phyloP scores from a whole-genome alignment of 2,888 invertebrate species.

The Agonopterix heracliana region DNA sequence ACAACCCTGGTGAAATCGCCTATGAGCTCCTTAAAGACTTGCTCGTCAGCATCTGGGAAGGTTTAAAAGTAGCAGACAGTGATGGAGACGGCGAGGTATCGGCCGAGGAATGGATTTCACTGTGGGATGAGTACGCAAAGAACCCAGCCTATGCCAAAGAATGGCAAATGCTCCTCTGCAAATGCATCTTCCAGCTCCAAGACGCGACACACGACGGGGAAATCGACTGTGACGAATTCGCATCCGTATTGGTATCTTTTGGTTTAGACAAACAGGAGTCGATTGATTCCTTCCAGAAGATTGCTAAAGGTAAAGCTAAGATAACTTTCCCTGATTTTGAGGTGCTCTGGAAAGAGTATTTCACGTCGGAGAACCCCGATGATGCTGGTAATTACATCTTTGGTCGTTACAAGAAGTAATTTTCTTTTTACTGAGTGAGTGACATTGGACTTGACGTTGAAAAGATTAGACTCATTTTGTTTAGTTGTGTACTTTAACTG shows the following conservation, averaged over 20 bases:
- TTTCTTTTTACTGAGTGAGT: no score
- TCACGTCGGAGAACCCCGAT: conserved; percentile 67
- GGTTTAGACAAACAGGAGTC: conserved; percentile 84
- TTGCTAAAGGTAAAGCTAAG: conserved; percentile 83
- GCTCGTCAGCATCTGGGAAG: conserved; percentile 81
- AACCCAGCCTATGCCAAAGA: conserved; percentile 79
- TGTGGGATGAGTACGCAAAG: conserved; percentile 84
- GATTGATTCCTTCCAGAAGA: conserved; percentile 84
- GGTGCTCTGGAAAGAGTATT: conserved; percentile 86
- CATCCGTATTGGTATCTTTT: conserved; percentile 86
- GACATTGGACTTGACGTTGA: no score
- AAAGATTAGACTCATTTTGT: no score
- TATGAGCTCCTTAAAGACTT: conserved; percentile 79
- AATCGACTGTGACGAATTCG: conserved; percentile 89
- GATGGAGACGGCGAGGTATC: conserved; percentile 88
- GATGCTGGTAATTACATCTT: conserved; percentile 80
- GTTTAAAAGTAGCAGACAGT: conserved; percentile 82
- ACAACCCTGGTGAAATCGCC: conserved; percentile 82
- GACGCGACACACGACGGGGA: conserved; percentile 86
- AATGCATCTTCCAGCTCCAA: conserved; percentile 90
- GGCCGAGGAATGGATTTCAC: conserved; percentile 86
- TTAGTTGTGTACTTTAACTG: no score
- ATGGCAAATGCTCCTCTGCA: conserved; percentile 90
- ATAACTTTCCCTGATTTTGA: conserved; percentile 87
- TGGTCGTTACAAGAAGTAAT: conserved; percentile 50